phyloP scores from a whole-genome alignment of 2,888 invertebrate genomes.

The Tortrix viridana region DNA sequence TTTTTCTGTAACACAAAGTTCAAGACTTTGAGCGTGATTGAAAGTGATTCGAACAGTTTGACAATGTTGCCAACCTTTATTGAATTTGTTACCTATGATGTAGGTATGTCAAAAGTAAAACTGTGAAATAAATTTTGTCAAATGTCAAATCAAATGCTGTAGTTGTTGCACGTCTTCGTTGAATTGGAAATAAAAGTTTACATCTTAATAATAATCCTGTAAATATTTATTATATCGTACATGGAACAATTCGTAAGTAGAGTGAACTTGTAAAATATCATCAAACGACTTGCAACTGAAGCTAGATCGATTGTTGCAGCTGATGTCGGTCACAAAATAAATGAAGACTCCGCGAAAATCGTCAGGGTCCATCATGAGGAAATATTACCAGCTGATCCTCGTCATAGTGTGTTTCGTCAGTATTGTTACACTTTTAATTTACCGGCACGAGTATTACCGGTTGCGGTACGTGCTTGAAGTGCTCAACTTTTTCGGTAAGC shows the following conservation, averaged over 20 bases:
- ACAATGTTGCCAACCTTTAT: too few relatives aligned
- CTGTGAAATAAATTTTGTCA: too few relatives aligned
- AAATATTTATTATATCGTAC: neutral
- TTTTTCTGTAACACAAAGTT: too few relatives aligned
- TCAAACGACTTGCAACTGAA: neutral
- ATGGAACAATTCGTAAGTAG: constrained; percentile 3
- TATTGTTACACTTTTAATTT: constrained; percentile 89
- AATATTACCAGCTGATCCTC: constrained; percentile 91
- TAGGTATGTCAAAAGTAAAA: too few relatives aligned
- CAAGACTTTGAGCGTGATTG: too few relatives aligned
- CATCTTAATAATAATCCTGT: neutral
- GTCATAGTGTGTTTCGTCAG: constrained; percentile 89
- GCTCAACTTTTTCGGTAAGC: constrained; percentile 92
- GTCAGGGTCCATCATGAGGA: constrained; percentile 86
- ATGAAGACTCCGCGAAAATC: constrained; percentile 74
- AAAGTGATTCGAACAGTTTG: too few relatives aligned
- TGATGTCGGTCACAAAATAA: constrained; percentile 59
- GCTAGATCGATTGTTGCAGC: constrained; percentile 46
- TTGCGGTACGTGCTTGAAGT: constrained; percentile 93
- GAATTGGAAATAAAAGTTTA: too few relatives aligned
- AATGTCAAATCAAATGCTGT: too few relatives aligned
- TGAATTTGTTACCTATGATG: too few relatives aligned
- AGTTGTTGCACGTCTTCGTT: too few relatives aligned
- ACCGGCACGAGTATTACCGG: constrained; percentile 93
- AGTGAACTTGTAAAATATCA: neutral